Evolutionary conservation across 2,113 vertebrate species (phyloP).

Genomic region (Ammodytes dubius): DNA sequence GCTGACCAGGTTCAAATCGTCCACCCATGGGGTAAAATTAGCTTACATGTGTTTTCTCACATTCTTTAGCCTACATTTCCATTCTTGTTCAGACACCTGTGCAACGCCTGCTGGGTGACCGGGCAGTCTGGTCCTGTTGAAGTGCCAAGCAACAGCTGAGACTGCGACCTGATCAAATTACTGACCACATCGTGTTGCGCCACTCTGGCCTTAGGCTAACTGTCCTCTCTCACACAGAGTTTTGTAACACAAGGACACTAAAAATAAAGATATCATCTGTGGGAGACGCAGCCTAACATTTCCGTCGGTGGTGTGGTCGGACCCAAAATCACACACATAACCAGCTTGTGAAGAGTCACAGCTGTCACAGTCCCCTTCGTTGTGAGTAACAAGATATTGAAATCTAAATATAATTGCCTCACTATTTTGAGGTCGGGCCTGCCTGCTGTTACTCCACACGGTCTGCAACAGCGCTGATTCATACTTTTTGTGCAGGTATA

Average conservation of each 20-base stretch:
- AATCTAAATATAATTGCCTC: constrained; percentile 75
- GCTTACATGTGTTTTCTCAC: constrained; percentile 12
- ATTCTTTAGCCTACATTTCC: constrained; percentile 23
- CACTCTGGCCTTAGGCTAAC: constrained; percentile 23
- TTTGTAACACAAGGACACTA: constrained; percentile 52
- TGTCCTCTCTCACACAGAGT: constrained; percentile 13
- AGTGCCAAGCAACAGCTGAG: constrained; percentile 82
- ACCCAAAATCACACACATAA: constrained; percentile 22
- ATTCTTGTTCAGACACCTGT: constrained; percentile 70
- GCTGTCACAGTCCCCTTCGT: constrained; percentile 6
- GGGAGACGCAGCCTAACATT: background rate
- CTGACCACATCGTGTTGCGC: constrained; percentile 77
- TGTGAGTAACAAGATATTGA: constrained; percentile 62
- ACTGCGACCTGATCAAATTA: constrained; percentile 72
- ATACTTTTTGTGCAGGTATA: constrained; percentile 61
- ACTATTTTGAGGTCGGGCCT: constrained; percentile 73
- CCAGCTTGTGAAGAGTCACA: background rate
- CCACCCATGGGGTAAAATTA: constrained; percentile 28
- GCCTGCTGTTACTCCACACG: constrained; percentile 26
- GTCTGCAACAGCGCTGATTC: constrained; percentile 62
- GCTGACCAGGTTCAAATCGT: background rate
- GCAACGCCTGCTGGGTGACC: constrained; percentile 32
- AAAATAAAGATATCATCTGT: constrained; percentile 39
- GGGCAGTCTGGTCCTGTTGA: constrained; percentile 47
- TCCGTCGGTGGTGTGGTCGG: constrained; percentile 11